Base-by-base conservation (phyloP, 2,888 invertebrate genomes). In the Oxycera nigricornis region DNA sequence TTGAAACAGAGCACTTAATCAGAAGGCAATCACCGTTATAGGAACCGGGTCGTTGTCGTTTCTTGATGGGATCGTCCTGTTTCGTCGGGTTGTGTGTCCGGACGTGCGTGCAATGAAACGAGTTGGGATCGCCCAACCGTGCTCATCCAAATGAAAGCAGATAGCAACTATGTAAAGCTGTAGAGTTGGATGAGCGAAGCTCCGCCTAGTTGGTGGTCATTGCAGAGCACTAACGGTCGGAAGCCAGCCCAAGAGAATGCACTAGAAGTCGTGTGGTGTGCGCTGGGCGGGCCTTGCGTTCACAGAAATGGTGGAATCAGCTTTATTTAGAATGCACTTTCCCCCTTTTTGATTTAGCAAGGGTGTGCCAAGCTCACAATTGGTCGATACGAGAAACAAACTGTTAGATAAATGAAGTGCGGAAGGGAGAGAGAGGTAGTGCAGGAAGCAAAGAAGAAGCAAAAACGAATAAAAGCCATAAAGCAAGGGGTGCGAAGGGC, bases 141-240 rank as follows among this genome's bases (percentile, higher is more conserved):
- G 22, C 73, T 68, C 67, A 59, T 31, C 68, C 52, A 74, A 74
- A 68, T 68, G 59, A 74, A 67, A 39, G 70, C 55, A 70, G 24
- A 31, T 55, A 55, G 55, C 31, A 70, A 70, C 70, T 70, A 35
- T 55, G n/a, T 7, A n/a, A 35, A 31, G 20, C 24, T n/a, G n/a
- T n/a, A n/a, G n/a, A n/a, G n/a, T n/a, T n/a, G n/a, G n/a, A n/a
- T n/a, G n/a, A n/a, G n/a, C n/a, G 22, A 20, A 35, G 24, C 52
- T 24, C 52, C 70, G 52, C 70, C 70, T 24, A 22, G n/a, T 17
- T 22, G 50, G 26, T 46, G 46, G 6, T 67, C 35, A 39, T 11
- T 62, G 35, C 35, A 62, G 17, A 39, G 20, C 7, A 11, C 11
- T 35, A 24, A 24, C 65, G 17, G 4, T 14, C 20, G 22, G 17